Conservation (phyloP, 1,140 invertebrate species). For the Babylonia areolata region DNA sequence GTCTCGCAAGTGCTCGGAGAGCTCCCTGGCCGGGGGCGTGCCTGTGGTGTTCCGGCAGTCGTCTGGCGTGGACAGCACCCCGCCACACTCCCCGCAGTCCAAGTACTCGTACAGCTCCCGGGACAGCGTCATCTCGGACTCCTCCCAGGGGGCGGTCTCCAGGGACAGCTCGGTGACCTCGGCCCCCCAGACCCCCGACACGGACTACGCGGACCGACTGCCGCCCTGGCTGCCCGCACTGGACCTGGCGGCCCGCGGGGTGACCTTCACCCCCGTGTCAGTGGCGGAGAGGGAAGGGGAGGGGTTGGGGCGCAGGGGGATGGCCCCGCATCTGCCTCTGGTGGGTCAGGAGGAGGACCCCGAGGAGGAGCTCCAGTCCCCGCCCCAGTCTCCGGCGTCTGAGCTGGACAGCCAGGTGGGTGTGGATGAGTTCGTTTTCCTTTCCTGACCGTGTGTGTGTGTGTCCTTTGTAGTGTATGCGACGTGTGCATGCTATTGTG, state of each 20-base stretch:
- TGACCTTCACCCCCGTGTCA: neutral
- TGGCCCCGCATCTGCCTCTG: slow-evolving; percentile 32
- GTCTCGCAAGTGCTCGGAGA: slow-evolving; percentile 23
- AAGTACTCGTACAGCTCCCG: slow-evolving; percentile 64
- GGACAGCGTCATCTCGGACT: slow-evolving; percentile 62
- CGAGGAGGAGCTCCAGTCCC: slow-evolving; percentile 51
- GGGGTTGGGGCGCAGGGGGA: slow-evolving; percentile 1
- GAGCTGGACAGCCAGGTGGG: slow-evolving; percentile 14
- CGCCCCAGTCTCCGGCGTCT: slow-evolving; percentile 49
- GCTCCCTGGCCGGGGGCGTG: neutral
- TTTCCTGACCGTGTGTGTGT: no score
- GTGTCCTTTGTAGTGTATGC: no score
- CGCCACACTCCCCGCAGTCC: slow-evolving; percentile 63
- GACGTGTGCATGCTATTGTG: no score
- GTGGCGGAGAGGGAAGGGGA: neutral
- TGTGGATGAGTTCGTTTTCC: no score
- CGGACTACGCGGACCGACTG: slow-evolving; percentile 9
- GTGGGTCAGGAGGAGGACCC: slow-evolving; percentile 41
- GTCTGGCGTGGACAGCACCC: slow-evolving; percentile 55
- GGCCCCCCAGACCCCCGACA: slow-evolving; percentile 51
- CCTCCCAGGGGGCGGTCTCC: slow-evolving; percentile 47
- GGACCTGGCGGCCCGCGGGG: slow-evolving; percentile 2
- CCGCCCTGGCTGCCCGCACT: slow-evolving; percentile 11
- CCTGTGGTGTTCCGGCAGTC: slow-evolving; percentile 22
- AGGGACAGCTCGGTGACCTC: slow-evolving; percentile 47